phyloP scores from a whole-genome alignment of 2,888 invertebrate genomes.

The Perizoma flavofasciatum region DNA sequence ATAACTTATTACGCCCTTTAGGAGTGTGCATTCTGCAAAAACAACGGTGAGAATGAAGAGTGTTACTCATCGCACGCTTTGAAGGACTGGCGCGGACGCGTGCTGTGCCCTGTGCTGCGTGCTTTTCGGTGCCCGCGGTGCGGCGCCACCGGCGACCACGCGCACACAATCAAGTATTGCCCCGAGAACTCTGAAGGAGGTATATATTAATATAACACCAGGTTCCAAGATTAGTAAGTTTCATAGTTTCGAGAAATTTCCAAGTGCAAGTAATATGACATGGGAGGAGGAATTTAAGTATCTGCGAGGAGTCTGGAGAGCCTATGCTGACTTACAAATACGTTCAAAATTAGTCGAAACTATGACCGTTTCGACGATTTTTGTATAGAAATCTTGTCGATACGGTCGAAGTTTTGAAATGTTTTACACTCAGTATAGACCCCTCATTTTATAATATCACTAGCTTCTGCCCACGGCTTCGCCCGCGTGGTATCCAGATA shows the following conservation, averaged over 20 bases:
- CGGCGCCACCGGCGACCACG: slow-evolving; percentile 87
- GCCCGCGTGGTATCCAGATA: too few relatives aligned
- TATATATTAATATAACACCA: slow-evolving; percentile 19
- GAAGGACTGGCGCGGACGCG: slow-evolving; percentile 86
- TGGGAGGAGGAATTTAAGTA: too few relatives aligned
- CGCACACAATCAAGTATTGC: slow-evolving; percentile 85
- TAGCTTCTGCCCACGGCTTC: too few relatives aligned
- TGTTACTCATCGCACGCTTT: slow-evolving; percentile 87
- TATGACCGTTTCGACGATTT: too few relatives aligned
- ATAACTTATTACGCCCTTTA: neutral
- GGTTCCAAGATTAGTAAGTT: too few relatives aligned
- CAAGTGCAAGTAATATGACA: too few relatives aligned
- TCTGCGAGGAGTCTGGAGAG: too few relatives aligned
- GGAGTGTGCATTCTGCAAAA: slow-evolving; percentile 91
- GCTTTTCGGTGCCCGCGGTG: slow-evolving; percentile 90
- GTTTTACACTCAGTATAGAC: too few relatives aligned
- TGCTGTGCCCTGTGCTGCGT: slow-evolving; percentile 88
- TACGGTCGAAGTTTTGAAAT: too few relatives aligned
- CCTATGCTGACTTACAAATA: neutral
- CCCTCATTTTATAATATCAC: too few relatives aligned
- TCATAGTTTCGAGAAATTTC: slow-evolving; percentile 3
- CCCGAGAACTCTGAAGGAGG: slow-evolving; percentile 56
- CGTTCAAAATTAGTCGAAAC: neutral
- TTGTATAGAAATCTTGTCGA: too few relatives aligned
- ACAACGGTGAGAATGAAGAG: slow-evolving; percentile 87